Conservation (phyloP, 2,888 invertebrate genomes). For the Ophion ventricosus region DNA sequence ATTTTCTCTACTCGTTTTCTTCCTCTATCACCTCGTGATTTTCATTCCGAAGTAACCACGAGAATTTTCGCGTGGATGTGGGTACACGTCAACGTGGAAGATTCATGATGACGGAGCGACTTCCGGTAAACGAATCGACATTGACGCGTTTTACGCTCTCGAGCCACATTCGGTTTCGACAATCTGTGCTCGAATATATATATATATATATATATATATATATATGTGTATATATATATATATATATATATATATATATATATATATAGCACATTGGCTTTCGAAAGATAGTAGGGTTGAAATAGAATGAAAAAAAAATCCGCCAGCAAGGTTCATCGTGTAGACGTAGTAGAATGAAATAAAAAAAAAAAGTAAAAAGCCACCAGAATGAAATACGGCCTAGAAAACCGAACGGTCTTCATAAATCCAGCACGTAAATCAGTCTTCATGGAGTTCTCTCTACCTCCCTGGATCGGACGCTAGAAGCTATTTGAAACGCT, state of each 20-base stretch:
- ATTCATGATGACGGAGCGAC: conserved; percentile 59
- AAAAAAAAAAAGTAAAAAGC: conserved; percentile 53
- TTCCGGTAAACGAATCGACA: conserved; percentile 53
- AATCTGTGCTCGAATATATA: conserved; percentile 3
- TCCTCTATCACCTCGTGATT: not conserved
- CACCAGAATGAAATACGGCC: conserved; percentile 76
- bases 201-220: not conserved
- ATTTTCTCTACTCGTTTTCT: conserved; percentile 16
- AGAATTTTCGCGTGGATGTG: conserved; percentile 31
- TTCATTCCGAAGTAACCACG: conserved; percentile 39
- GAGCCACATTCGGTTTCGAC: conserved; percentile 34
- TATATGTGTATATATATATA: no score
- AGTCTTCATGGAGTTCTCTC: conserved; percentile 79
- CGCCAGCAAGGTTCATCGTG: conserved; percentile 53
- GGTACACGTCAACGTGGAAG: conserved; percentile 43
- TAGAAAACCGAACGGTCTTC: conserved; percentile 81
- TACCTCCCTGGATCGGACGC: conserved; percentile 53
- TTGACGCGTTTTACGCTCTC: conserved; percentile 51
- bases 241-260: conserved; percentile 7
- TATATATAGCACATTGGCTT: conserved; percentile 27
- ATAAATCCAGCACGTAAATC: conserved; percentile 82
- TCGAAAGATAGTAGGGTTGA: conserved; percentile 20
- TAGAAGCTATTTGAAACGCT: conserved; percentile 65
- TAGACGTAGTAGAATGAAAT: conserved; percentile 43
- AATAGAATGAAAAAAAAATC: conserved; percentile 35